Base-by-base conservation (phyloP, 1,140 invertebrate species). In the Zaprionus tsacasi region DNA sequence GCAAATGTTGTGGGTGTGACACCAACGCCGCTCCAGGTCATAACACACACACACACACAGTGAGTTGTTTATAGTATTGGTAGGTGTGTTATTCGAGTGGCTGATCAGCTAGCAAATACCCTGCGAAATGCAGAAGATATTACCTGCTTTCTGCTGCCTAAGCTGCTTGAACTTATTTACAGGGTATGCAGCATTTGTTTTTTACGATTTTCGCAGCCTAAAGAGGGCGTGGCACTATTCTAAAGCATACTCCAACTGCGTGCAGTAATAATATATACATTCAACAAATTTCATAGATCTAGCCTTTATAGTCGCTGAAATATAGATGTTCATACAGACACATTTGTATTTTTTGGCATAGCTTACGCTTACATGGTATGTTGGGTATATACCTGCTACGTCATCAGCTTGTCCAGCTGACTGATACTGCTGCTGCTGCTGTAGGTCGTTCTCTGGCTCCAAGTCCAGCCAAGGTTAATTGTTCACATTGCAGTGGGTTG, bases 381-480 rank as follows among this genome's bases (percentile, higher is more conserved):
- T 15, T 11, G 6, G 40, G 40, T n/a, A 43, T 17, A 33, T 36
- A 7, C 35, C 11, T 17, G 35, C 21, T 36, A 60, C 56, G 61
- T 66, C 57, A 70, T 61, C 66, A 70, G n/a, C 33, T 58, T 35
- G 48, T 10, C 59, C 12, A 33, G 30, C 30, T 12, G 66, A 38
- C 13, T 68, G 65, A 58, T 21, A 21, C 55, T 63, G 59, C 59
- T 79, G 21, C 50, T 40, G 78, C 82, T 86, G 82, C 79, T 87
- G 82, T 86, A 86, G 79, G 83, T 88, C 82, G 83, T 83, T 88
- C 77, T 79, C 72, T 65, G 70, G 79, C 83, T 89, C 70, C 79
- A 72, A 88, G 81, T 80, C 80, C 85, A 85, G 77, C 85, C 83
- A 88, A 88, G 83, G 83, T 88, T 88, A 88, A 89, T 89, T 85